These are phyloP conservation scores for Luffia ferchaultella DNA, from an alignment of 2,888 invertebrate species.

Conservation along the genomic window DNA sequence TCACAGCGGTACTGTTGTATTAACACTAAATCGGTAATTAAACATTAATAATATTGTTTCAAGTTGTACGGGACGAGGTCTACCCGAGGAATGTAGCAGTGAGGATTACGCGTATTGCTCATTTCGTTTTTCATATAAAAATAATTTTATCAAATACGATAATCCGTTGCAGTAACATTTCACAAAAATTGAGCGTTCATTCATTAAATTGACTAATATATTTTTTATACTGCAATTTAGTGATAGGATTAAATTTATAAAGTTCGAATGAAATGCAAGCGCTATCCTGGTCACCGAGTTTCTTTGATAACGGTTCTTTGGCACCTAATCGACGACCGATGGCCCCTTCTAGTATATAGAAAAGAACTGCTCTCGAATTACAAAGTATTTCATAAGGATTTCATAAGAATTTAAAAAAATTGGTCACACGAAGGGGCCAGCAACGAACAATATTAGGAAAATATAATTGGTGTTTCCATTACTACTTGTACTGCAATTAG, in stretches of 20 bases:
- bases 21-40: no score
- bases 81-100: not conserved
- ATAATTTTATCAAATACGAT: not conserved
- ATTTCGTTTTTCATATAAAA: not conserved
- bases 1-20: not conserved
- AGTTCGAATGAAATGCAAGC: not conserved
- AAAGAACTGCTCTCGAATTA: conserved; percentile 6
- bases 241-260: not conserved
- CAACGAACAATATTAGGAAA: not conserved
- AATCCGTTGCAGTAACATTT: not conserved
- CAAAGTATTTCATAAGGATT: conserved; percentile 4
- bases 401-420: not conserved
- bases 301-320: conserved; percentile 65
- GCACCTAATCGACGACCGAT: conserved; percentile 49
- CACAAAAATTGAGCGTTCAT: not conserved
- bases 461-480: conserved; percentile 19
- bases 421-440: not conserved
- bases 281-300: conserved; percentile 12
- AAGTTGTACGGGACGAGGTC: not conserved
- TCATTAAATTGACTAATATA: not conserved
- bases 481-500: conserved; percentile 34
- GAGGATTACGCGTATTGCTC: not conserved
- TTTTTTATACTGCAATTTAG: not conserved
- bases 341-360: conserved; percentile 30
- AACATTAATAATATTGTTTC: no score